phyloP scores from a whole-genome alignment of 2,113 vertebrate genomes.

The Eubucco bourcierii region DNA sequence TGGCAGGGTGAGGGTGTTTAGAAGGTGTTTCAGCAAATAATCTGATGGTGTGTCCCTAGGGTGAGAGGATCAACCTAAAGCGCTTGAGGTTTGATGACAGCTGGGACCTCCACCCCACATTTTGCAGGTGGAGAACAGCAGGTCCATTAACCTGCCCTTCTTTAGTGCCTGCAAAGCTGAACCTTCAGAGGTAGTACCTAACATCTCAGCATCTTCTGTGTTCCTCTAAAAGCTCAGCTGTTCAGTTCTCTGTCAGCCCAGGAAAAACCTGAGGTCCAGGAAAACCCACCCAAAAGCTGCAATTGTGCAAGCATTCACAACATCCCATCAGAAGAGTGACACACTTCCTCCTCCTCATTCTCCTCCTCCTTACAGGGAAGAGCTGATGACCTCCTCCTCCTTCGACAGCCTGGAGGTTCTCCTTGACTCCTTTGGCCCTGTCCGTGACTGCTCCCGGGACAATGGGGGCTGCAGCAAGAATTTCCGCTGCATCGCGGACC shows the following conservation, averaged over 20 bases:
- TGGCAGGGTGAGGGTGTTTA: fast-evolving
- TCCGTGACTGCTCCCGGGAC: constrained; percentile 94
- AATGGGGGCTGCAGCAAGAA: constrained; percentile 98
- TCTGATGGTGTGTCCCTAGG: neutral
- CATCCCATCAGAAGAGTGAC: fast-evolving
- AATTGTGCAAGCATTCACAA: fast-evolving
- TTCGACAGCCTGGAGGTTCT: constrained; percentile 98
- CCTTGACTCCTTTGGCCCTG: constrained; percentile 94
- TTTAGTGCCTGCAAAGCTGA: neutral
- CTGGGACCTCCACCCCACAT: fast-evolving
- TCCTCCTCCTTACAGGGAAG: constrained; percentile 81
- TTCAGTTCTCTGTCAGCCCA: neutral
- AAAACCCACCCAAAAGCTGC: fast-evolving
- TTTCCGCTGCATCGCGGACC: constrained; percentile 95
- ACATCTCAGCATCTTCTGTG: neutral
- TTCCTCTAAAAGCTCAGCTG: neutral
- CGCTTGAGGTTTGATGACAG: neutral
- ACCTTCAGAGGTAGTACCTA: neutral
- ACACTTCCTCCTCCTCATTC: neutral
- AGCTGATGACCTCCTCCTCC: constrained; percentile 97
- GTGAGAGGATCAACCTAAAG: neutral
- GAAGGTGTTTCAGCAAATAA: neutral
- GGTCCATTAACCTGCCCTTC: neutral
- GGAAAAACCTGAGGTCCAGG: neutral
- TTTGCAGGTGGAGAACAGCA: neutral